A percentile compares a stretch with the other conserved stretches of the same genome.
Evolutionary conservation across 2,888 invertebrate species (phyloP).

Genomic region (Calliphora vomitoria): DNA sequence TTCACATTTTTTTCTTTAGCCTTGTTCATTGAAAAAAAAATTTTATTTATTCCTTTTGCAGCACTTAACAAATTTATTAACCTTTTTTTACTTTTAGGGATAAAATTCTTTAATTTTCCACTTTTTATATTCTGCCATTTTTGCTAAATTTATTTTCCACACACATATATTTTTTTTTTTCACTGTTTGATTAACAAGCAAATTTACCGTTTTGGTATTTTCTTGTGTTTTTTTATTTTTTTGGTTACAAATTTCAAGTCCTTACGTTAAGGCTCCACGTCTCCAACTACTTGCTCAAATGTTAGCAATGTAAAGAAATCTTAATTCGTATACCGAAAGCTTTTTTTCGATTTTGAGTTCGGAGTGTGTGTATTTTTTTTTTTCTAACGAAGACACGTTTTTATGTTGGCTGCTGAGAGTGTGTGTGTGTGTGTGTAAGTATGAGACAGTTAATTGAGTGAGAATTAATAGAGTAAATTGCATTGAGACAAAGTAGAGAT

Average conservation of each 20-base stretch:
- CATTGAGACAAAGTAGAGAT: neutral
- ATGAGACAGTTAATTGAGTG: conserved; percentile 39
- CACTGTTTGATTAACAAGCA: conserved; percentile 51
- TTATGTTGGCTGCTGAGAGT: conserved; percentile 16
- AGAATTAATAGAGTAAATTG: conserved; percentile 39
- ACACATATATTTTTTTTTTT: conserved; percentile 23
- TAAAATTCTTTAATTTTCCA: conserved; percentile 7
- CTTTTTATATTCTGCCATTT: conserved; percentile 39
- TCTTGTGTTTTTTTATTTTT: conserved; percentile 60
- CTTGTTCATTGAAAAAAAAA: conserved; percentile 54
- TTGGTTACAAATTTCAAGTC: conserved; percentile 76
- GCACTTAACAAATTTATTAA: conserved; percentile 31
- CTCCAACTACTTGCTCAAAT: conserved; percentile 81
- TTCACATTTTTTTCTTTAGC: conserved; percentile 61
- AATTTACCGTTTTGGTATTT: conserved; percentile 48
- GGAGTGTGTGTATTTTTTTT: conserved; percentile 20
- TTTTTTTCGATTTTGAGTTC: conserved; percentile 75
- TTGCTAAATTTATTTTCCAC: conserved; percentile 29
- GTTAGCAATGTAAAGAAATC: conserved; percentile 70
- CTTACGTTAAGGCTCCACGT: conserved; percentile 82
- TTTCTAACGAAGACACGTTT: conserved; percentile 49
- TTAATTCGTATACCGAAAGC: conserved; percentile 76
- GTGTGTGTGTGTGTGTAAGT: neutral
- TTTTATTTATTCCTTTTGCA: conserved; percentile 5
- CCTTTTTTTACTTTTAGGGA: conserved; percentile 15